Base-by-base conservation (phyloP, 1,140 invertebrate species). In the Ephestia elutella region DNA sequence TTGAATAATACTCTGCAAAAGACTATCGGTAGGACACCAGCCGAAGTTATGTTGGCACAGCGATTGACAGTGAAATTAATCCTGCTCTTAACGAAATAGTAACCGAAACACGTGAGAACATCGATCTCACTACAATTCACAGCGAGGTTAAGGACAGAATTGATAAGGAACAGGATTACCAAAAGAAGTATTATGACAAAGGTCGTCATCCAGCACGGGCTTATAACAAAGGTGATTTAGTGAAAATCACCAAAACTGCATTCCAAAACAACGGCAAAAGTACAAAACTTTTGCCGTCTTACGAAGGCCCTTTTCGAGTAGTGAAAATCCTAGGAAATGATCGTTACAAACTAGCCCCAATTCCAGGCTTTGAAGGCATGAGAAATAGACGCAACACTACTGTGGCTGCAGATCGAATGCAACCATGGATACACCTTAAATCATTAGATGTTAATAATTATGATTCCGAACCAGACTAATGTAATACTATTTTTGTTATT, bases 1-100 rank as follows among this genome's bases (percentile, higher is more conserved):
- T 28, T 58, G 15, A 58, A 58, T 51, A 56, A 56, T 15, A 50
- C 56, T 15, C 11, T 51, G 17, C 56, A 58, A 20, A 58, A 58
- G 15, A 58, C 56, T 1, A 51, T 44, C 0, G 35, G 54, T 13
- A 38, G 19, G 17, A 44, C 32, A 56, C 54, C 54, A 17, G n/a
- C 54, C 0, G 53, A 54, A 54, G 53, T 54, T 0, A 30, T 54
- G 18, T 54, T 21, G 53, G 53, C 11, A 53, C 50, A 7, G 21
- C 13, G 35, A 54, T 54, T 8, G 35, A 54, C 35, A 35, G 20
- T 13, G 50, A 25, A 53, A 3, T 53, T 3, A 53, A 53, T 25
- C 50, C 50, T 8, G 21, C 9, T 11, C 13, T 53, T 3, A 53
- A 53, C n/a, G 50, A 53, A 25, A n/a, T 25, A 7, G 3, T 25